These are phyloP conservation scores for Listronotus bonariensis DNA, from an alignment of 1,140 invertebrate genomes.

Conservation along the genomic window DNA sequence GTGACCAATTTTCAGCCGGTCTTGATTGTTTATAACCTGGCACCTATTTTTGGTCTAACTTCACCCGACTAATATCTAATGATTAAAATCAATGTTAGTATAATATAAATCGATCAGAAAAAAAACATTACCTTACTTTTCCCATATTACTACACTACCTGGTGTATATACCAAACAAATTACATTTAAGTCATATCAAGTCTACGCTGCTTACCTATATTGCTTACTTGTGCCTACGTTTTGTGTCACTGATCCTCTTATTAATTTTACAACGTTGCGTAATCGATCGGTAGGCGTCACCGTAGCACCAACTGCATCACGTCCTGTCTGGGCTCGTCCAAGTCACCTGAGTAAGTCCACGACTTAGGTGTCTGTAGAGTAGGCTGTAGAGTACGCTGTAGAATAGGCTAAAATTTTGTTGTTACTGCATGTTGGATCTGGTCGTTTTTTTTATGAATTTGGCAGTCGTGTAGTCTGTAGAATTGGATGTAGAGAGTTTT, in stretches of 20 bases:
- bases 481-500: too few species aligned
- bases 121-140: too few species aligned
- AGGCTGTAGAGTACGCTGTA: background rate
- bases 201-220: background rate
- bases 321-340: conserved; percentile 53
- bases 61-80: too few species aligned
- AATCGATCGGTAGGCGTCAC: conserved; percentile 48
- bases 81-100: too few species aligned
- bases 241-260: conserved; percentile 8
- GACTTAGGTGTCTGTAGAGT: conserved; percentile 32
- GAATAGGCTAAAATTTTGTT: background rate
- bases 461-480: too few species aligned
- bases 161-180: background rate
- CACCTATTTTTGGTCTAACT: too few species aligned
- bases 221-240: background rate
- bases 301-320: conserved; percentile 49
- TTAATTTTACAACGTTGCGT: background rate
- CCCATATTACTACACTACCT: too few species aligned
- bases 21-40: too few species aligned
- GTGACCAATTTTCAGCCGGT: too few species aligned
- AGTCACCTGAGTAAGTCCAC: conserved; percentile 55
- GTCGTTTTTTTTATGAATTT: too few species aligned
- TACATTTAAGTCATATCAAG: background rate
- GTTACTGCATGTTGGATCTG: too few species aligned
- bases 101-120: too few species aligned